These are phyloP conservation scores for Ormyrus nitidulus DNA, from an alignment of 2,888 invertebrate species.

Conservation along the genomic window DNA sequence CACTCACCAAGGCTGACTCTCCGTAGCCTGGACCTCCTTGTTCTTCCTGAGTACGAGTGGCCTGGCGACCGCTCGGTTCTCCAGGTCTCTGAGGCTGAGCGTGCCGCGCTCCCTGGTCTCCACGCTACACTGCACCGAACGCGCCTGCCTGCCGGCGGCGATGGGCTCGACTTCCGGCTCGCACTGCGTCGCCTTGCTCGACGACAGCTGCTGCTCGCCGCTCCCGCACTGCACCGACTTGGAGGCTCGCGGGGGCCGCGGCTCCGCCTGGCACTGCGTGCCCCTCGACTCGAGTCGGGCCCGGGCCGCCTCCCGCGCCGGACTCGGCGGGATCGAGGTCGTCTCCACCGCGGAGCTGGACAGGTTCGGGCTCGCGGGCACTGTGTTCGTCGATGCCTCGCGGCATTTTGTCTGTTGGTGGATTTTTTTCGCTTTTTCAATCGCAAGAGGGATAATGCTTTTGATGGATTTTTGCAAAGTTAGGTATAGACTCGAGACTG, in stretches of 20 bases:
- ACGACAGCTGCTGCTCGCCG: neutral
- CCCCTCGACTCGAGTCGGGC: conserved; percentile 24
- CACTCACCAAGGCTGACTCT: conserved; percentile 46
- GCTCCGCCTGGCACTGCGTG: conserved; percentile 21
- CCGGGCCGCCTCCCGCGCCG: conserved; percentile 12
- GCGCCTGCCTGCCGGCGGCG: neutral
- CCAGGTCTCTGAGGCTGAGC: neutral
- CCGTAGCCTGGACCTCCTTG: conserved; percentile 52
- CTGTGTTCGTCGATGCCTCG: conserved; percentile 44
- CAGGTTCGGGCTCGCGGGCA: conserved; percentile 3
- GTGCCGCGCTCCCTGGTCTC: conserved; percentile 40
- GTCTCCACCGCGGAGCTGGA: conserved; percentile 24
- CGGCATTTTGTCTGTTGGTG: conserved; percentile 42
- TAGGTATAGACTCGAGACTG: neutral
- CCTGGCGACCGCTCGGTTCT: neutral
- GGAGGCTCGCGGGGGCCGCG: neutral
- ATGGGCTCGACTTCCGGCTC: neutral
- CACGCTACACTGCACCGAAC: conserved; percentile 16
- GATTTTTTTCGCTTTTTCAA: too few relatives aligned
- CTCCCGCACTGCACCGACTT: conserved; percentile 21
- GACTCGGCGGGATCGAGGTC: neutral
- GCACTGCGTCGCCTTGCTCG: conserved; percentile 2
- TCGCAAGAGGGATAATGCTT: too few relatives aligned
- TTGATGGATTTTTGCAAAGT: too few relatives aligned
- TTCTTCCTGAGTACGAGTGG: conserved; percentile 22